phyloP scores from a whole-genome alignment of 2,888 invertebrate genomes.

The Scaptomyza polygonia region DNA sequence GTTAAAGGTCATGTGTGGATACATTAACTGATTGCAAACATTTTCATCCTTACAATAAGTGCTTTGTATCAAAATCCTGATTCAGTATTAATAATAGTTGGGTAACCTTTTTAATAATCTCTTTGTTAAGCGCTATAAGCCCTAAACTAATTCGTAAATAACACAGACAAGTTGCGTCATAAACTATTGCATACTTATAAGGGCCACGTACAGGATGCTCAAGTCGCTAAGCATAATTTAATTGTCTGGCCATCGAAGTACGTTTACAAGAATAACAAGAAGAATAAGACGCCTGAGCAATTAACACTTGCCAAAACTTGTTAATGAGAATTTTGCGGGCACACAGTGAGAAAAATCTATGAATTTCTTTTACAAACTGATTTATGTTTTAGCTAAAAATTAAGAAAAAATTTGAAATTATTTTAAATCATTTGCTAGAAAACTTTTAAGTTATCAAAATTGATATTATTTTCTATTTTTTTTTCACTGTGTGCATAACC shows the following conservation, averaged over 20 bases:
- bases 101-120: background rate
- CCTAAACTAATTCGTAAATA: background rate
- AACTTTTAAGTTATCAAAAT: background rate
- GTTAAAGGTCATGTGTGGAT: constrained; percentile 36
- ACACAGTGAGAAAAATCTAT: background rate
- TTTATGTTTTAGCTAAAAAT: background rate
- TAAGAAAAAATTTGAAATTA: background rate
- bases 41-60: background rate
- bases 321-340: constrained; percentile 29
- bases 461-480: background rate
- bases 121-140: constrained; percentile 9
- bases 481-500: constrained; percentile 4
- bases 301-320: constrained; percentile 49
- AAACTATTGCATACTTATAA: constrained; percentile 47
- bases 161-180: constrained; percentile 7
- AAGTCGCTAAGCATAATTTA: constrained; percentile 58
- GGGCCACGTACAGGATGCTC: constrained; percentile 33
- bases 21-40: background rate
- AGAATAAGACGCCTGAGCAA: constrained; percentile 29
- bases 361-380: background rate
- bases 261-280: constrained; percentile 12
- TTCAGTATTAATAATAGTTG: constrained; percentile 6
- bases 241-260: constrained; percentile 63
- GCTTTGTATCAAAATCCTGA: too few species aligned
- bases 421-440: too few species aligned